A percentile compares a stretch with the other conserved stretches of the same genome.
Conservation (phyloP, 2,888 invertebrate genomes). For the Drosophila putrida region DNA sequence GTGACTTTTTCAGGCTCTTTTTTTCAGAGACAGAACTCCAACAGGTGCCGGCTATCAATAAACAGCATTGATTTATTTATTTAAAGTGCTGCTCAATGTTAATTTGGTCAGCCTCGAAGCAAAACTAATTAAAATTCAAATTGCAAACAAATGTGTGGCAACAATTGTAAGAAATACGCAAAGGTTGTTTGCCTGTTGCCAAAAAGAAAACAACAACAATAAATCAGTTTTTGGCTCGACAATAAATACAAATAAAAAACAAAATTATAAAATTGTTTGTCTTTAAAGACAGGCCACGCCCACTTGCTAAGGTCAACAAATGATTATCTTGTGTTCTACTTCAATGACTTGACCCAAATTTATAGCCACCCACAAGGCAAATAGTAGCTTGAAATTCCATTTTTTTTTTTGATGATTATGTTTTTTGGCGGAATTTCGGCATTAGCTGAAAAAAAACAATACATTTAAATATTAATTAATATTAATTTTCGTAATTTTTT, state of each 20-base stretch:
- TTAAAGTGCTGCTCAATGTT: constrained; percentile 61
- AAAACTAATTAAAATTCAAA: constrained; percentile 72
- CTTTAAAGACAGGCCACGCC: constrained; percentile 53
- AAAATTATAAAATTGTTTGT: constrained; percentile 20
- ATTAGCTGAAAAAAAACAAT: constrained; percentile 34
- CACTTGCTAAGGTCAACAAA: constrained; percentile 67
- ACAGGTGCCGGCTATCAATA: constrained; percentile 4
- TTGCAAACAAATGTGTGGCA: constrained; percentile 66
- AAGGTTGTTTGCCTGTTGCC: constrained; percentile 47
- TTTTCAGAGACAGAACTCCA: constrained; percentile 44
- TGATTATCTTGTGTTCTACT: constrained; percentile 62
- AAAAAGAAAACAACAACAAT: constrained; percentile 26
- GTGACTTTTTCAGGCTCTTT: not conserved
- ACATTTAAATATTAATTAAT: constrained; percentile 69
- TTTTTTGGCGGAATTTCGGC: constrained; percentile 11
- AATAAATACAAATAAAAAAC: constrained; percentile 15
- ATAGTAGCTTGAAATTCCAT: constrained; percentile 1
- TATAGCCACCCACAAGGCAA: constrained; percentile 56
- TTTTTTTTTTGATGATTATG: constrained; percentile 2
- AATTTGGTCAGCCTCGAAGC: constrained; percentile 63
- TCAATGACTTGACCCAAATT: constrained; percentile 75
- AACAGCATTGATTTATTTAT: not conserved
- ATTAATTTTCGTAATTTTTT: constrained; percentile 50
- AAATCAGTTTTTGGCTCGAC: constrained; percentile 39
- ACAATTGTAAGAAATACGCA: constrained; percentile 54